These are phyloP conservation scores for Ectemnius continuus DNA, from an alignment of 2,888 invertebrate genomes.

Conservation along the genomic window DNA sequence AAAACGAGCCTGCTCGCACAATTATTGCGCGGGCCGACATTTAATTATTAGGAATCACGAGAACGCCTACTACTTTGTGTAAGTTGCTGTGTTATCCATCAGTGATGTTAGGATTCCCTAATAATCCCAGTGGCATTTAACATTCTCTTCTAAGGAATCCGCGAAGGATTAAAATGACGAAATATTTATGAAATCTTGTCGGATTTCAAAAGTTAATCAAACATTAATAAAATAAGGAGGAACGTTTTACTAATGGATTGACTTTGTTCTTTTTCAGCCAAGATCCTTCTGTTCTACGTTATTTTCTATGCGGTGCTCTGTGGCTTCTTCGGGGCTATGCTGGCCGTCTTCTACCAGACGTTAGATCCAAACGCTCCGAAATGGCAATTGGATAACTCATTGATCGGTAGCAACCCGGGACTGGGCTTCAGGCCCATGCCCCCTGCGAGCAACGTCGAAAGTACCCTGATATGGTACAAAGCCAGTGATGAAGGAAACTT, in stretches of 20 bases:
- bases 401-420: constrained; percentile 97
- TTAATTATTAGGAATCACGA: not conserved
- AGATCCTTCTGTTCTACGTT: constrained; percentile 96
- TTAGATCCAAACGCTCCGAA: constrained; percentile 91
- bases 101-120: no score
- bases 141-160: no score
- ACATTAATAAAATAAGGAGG: not conserved
- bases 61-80: no score
- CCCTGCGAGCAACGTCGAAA: constrained; percentile 93
- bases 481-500: constrained; percentile 87
- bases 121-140: not conserved
- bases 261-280: constrained; percentile 83
- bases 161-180: no score
- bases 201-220: not conserved
- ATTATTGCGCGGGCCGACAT: constrained; percentile 6
- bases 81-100: no score
- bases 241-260: not conserved
- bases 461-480: constrained; percentile 97
- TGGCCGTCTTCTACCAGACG: constrained; percentile 96
- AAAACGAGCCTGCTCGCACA: no score
- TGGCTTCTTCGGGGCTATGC: constrained; percentile 96
- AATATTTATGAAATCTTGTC: not conserved
- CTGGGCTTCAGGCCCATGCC: constrained; percentile 98
- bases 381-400: constrained; percentile 91
- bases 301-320: constrained; percentile 95